Evolutionary conservation across 2,888 invertebrate species (phyloP).

Genomic region (Eristalis intricaria): DNA sequence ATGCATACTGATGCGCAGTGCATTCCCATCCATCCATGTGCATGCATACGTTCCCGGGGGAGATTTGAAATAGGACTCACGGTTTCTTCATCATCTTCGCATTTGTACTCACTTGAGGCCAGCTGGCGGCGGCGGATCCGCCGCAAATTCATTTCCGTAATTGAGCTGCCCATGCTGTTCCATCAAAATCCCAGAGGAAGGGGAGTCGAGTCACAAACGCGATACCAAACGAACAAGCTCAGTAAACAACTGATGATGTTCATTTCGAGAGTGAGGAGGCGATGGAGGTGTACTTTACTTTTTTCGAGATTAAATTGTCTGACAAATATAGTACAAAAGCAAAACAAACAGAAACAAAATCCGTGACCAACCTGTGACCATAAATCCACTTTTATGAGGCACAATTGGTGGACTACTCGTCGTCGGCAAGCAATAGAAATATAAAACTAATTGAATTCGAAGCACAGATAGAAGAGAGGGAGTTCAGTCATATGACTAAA

Average conservation of each 20-base stretch:
- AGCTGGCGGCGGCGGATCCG: background rate
- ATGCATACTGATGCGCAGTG: background rate
- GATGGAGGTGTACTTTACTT: background rate
- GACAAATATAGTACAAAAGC: background rate
- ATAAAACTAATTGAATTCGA: constrained; percentile 50
- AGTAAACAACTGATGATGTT: background rate
- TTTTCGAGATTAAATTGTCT: constrained; percentile 3
- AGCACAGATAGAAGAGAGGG: background rate
- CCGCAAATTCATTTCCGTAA: background rate
- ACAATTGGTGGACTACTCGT: background rate
- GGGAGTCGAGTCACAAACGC: background rate
- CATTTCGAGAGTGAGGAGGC: background rate
- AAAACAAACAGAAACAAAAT: background rate
- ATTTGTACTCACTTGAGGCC: background rate
- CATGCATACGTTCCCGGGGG: background rate
- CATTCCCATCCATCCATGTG: background rate
- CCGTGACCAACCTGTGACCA: background rate
- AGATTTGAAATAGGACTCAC: background rate
- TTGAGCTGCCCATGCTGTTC: background rate
- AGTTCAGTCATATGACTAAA: constrained; percentile 9
- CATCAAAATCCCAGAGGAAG: background rate
- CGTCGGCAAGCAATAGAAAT: background rate
- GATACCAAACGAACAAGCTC: background rate
- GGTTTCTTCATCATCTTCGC: background rate
- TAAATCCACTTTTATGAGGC: constrained; percentile 35